These are phyloP conservation scores for Cercopithecus petaurista DNA, from an alignment of 2,797 vertebrate genomes.

Conservation along the genomic window DNA sequence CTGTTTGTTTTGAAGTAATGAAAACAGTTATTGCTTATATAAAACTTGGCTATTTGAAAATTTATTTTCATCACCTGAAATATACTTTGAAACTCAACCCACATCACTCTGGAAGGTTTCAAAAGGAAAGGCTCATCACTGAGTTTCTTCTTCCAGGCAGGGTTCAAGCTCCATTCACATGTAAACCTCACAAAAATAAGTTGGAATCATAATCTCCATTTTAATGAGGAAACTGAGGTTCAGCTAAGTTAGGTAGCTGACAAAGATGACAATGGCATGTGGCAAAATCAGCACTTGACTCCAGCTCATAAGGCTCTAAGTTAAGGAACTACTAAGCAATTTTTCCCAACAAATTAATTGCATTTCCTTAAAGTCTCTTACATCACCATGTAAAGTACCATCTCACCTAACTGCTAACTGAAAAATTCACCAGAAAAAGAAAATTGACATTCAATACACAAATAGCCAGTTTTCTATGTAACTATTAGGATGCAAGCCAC, in stretches of 20 bases:
- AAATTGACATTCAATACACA: neutral
- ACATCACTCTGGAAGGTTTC: neutral
- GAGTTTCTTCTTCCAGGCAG: neutral
- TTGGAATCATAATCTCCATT: neutral
- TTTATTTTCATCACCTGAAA: slow-evolving; percentile 21
- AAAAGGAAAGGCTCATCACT: neutral
- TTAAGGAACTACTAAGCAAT: neutral
- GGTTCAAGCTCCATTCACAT: neutral
- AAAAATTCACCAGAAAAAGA: slow-evolving; percentile 6
- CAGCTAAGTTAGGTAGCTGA: neutral
- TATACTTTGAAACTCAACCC: neutral
- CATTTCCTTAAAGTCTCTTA: slow-evolving; percentile 5
- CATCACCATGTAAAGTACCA: neutral
- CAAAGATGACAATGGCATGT: neutral
- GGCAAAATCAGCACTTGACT: neutral
- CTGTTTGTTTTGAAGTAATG: neutral
- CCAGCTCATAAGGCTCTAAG: neutral
- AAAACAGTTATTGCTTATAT: neutral
- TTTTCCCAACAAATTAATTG: slow-evolving; percentile 14
- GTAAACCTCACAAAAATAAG: neutral
- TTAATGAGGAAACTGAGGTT: neutral
- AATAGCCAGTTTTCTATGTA: neutral
- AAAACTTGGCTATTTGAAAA: neutral
- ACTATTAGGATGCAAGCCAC: neutral
- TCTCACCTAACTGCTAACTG: neutral